Evolutionary conservation across 1,140 invertebrate species (phyloP).

Genomic region (Ruditapes philippinarum): DNA sequence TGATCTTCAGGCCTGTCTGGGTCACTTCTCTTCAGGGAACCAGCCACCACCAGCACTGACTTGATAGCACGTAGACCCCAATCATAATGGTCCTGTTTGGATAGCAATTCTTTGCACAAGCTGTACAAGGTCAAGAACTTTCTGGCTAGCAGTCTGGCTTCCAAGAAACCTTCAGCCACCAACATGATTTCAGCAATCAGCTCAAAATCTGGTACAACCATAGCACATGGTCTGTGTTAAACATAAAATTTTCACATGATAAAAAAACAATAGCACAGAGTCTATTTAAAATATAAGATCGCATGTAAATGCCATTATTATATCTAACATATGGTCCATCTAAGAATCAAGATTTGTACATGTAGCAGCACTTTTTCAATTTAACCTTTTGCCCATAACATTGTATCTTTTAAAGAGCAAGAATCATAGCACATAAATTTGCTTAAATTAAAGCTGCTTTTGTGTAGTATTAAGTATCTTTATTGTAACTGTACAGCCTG

Average conservation of each 20-base stretch:
- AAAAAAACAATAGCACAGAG: too few relatives aligned
- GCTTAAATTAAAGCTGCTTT: too few relatives aligned
- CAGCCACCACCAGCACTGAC: constrained; percentile 97
- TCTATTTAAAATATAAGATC: too few relatives aligned
- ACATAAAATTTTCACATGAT: constrained; percentile 8
- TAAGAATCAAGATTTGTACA: too few relatives aligned
- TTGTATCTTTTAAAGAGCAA: too few relatives aligned
- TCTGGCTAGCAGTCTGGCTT: constrained; percentile 95
- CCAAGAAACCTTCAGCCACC: constrained; percentile 98
- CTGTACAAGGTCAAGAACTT: constrained; percentile 99
- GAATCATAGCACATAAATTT: too few relatives aligned
- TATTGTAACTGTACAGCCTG: too few relatives aligned
- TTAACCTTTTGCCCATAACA: too few relatives aligned
- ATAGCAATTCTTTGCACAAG: constrained; percentile 97
- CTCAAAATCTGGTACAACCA: constrained; percentile 99
- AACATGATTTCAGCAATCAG: constrained; percentile 99
- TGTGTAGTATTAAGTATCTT: too few relatives aligned
- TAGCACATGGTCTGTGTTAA: constrained; percentile 94
- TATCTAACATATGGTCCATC: too few relatives aligned
- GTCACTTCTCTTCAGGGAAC: constrained; percentile 96
- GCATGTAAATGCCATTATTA: too few relatives aligned
- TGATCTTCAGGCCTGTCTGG: constrained; percentile 97
- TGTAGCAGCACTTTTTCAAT: too few relatives aligned
- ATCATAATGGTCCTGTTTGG: constrained; percentile 99
- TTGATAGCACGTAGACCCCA: constrained; percentile 98